Percentiles rank a stretch among this genome's conserved stretches.
Conservation (phyloP, 2,888 invertebrate genomes). For the Mythimna loreyi region DNA sequence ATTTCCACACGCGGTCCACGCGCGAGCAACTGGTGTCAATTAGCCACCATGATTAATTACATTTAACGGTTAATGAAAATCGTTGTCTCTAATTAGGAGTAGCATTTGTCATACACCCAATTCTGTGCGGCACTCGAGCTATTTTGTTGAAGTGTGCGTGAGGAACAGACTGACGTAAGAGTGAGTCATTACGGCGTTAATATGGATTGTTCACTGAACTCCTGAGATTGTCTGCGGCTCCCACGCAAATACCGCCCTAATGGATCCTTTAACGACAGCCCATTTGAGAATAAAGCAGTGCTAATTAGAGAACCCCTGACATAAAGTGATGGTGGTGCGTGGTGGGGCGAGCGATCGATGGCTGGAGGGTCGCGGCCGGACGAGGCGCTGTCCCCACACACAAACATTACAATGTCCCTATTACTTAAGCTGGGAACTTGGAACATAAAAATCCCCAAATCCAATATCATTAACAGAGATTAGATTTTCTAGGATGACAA, state of each 20-base stretch:
- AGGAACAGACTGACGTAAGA: conserved; percentile 32
- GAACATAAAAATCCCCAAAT: conserved; percentile 56
- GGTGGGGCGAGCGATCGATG: conserved; percentile 59
- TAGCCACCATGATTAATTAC: conserved; percentile 64
- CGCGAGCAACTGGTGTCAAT: conserved; percentile 56
- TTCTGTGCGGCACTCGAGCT: conserved; percentile 34
- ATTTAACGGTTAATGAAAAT: conserved; percentile 57
- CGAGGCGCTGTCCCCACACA: conserved; percentile 43
- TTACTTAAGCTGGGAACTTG: conserved; percentile 64
- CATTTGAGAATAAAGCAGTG: conserved; percentile 72
- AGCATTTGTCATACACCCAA: conserved; percentile 32
- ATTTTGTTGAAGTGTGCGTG: conserved; percentile 28
- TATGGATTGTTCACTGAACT: conserved; percentile 52
- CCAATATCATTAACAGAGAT: conserved; percentile 63
- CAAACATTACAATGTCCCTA: conserved; percentile 56
- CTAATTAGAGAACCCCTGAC: conserved; percentile 70
- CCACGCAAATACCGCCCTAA: conserved; percentile 63
- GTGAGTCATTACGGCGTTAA: conserved; percentile 55
- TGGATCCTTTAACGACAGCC: conserved; percentile 72
- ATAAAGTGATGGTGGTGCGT: conserved; percentile 49
- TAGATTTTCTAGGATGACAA: conserved; percentile 43
- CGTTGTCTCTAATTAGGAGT: conserved; percentile 53
- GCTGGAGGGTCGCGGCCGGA: conserved; percentile 53
- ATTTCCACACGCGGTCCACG: conserved; percentile 22
- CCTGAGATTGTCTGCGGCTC: conserved; percentile 60